Evolutionary conservation across 2,888 invertebrate genomes (phyloP).

Genomic region (Lydus trimaculatus): DNA sequence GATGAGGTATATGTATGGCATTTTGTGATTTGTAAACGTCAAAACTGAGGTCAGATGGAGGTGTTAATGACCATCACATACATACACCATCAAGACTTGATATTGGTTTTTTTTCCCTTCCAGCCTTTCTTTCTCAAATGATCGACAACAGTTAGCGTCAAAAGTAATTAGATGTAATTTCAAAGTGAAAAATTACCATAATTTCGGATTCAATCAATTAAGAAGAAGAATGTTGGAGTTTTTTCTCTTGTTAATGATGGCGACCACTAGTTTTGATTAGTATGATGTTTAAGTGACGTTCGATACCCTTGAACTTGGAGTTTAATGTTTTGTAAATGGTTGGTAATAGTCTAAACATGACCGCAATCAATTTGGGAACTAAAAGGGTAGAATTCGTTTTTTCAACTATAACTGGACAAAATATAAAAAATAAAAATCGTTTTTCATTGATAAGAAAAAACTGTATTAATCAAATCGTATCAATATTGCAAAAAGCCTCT

Average conservation of each 20-base stretch:
- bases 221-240: not conserved
- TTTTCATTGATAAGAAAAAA: not conserved
- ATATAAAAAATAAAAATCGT: not conserved
- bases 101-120: not conserved
- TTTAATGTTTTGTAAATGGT: not conserved
- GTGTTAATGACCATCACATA: slow-evolving; percentile 50
- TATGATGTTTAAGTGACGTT: not conserved
- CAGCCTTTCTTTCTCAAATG: slow-evolving; percentile 34
- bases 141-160: slow-evolving; percentile 36
- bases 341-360: not conserved
- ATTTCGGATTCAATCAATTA: slow-evolving; percentile 5
- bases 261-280: slow-evolving; percentile 2
- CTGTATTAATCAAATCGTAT: not conserved
- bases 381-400: not conserved
- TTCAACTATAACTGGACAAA: too few species aligned
- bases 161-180: slow-evolving; percentile 23
- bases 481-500: slow-evolving; percentile 7
- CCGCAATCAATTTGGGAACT: not conserved
- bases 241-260: not conserved
- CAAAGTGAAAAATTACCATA: slow-evolving; percentile 20
- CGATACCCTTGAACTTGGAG: not conserved
- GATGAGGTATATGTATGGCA: slow-evolving; percentile 43
- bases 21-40: slow-evolving; percentile 47
- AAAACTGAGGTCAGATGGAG: slow-evolving; percentile 46
- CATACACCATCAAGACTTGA: slow-evolving; percentile 13